Evolutionary conservation across 2,113 vertebrate genomes (phyloP), one percentile per base, ranked within the genome.

Genomic region (Cyanocitta stelleri): DNA sequence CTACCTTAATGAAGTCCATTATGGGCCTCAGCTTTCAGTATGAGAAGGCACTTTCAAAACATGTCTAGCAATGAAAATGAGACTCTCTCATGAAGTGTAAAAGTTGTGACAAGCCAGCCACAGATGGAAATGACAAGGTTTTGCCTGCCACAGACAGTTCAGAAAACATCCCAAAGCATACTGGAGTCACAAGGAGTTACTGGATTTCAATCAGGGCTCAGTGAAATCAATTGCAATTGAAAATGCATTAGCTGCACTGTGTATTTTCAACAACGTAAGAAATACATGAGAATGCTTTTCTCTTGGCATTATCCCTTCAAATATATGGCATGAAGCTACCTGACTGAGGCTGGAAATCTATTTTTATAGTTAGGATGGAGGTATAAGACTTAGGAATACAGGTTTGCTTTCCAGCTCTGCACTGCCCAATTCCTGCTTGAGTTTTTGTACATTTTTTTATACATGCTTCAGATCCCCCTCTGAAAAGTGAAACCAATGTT

Each of bases 1-100:
- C 83, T 94, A 88, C 74, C 81, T 89, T 94, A 92, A 95, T 89
- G 86, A 97, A 97, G 94, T 95, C 95, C 93, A 94, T 97, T 92
- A 95, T 33, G 41, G 87, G 84, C 35, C 61, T 96, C 74, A 46
- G 44, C 71, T 93, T 95, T 91, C 95, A 92, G 43, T 75, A 87
- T 46, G n/a, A 78, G 56, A 91, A 96, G 43, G 67, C 41, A 64
- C 89, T 93, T 95, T 93, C 84, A 93, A 95, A 96, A 90, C 51
- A 82, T 2, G 0, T 78, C 93, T 89, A 86, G 68, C 59, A 73
- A 81, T 33, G 72, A 87, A 97, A 94, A 96, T 76, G 43, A 95
- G 72, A 85, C 64, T 89, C 58, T 78, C 55, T 84, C 83, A 56
- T 58, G 55, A 95, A 91, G 72, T 76, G 75, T 81, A 90, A 63